These are phyloP conservation scores for Okapia johnstoni DNA, from an alignment of 2,113 vertebrate species.

Conservation along the genomic window DNA sequence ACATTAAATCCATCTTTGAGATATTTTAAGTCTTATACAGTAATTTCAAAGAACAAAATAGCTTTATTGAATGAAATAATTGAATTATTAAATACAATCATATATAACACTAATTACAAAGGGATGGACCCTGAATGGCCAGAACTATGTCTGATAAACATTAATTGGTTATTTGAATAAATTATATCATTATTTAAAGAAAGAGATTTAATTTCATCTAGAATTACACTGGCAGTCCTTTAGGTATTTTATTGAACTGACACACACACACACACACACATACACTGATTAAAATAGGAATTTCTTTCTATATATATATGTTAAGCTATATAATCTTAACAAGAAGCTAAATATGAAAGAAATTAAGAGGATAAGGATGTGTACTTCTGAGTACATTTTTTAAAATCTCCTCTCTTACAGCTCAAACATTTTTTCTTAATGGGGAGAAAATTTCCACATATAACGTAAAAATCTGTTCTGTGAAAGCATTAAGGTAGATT, in stretches of 20 bases:
- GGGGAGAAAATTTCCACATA: neutral
- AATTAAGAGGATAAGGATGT: neutral
- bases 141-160: neutral
- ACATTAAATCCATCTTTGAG: neutral
- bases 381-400: neutral
- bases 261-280: too few species aligned
- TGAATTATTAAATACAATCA: neutral
- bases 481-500: neutral
- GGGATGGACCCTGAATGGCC: neutral
- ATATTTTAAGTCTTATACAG: neutral
- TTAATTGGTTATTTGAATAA: neutral
- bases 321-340: neutral
- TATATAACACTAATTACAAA: neutral
- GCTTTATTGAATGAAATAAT: neutral
- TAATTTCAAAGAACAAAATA: neutral
- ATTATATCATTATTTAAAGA: neutral
- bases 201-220: neutral
- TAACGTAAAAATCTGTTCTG: neutral
- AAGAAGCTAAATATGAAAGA: neutral
- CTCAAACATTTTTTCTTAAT: neutral
- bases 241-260: neutral
- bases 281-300: too few species aligned
- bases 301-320: too few species aligned
- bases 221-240: neutral
- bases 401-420: neutral